Percentiles rank a stretch among this genome's conserved stretches.
Conservation (phyloP, 2,113 vertebrate species). For the Xenus cinereus region DNA sequence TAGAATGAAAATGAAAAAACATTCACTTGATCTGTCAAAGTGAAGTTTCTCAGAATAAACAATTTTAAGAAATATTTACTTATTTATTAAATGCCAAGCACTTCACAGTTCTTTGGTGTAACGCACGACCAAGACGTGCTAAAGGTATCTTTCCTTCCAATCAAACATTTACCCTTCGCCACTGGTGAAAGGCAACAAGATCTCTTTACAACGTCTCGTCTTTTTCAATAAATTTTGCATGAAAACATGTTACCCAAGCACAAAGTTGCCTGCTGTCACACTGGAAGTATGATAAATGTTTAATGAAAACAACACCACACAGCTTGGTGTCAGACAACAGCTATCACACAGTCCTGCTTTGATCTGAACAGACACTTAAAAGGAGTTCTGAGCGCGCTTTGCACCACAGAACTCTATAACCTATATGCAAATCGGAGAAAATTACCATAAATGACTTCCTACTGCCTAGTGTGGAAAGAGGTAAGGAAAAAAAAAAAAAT, state of each 20-base stretch:
- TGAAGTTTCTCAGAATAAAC: not conserved
- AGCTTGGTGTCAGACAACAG: conserved; percentile 88
- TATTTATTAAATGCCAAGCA: not conserved
- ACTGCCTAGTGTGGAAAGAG: conserved; percentile 59
- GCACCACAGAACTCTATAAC: conserved; percentile 78
- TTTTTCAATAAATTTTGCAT: conserved; percentile 98
- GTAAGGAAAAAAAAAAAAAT: conserved; percentile 47
- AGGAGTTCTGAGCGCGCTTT: conserved; percentile 73
- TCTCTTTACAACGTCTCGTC: conserved; percentile 84
- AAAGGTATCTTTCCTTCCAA: conserved; percentile 61
- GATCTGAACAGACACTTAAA: conserved; percentile 86
- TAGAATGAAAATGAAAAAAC: not conserved
- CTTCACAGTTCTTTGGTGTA: not conserved
- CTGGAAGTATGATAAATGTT: conserved; percentile 95
- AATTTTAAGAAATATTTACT: not conserved
- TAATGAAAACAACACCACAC: conserved; percentile 97
- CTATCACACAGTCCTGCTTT: conserved; percentile 85
- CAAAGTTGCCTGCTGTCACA: conserved; percentile 93
- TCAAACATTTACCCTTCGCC: conserved; percentile 85
- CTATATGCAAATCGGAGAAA: conserved; percentile 84
- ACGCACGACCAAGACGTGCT: not conserved
- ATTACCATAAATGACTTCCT: conserved; percentile 81
- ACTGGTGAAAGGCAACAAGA: conserved; percentile 87
- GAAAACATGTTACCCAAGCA: conserved; percentile 87
- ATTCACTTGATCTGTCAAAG: rapidly evolving